Conservation (phyloP, 2,888 invertebrate species). For the Odontomyia ornata region DNA sequence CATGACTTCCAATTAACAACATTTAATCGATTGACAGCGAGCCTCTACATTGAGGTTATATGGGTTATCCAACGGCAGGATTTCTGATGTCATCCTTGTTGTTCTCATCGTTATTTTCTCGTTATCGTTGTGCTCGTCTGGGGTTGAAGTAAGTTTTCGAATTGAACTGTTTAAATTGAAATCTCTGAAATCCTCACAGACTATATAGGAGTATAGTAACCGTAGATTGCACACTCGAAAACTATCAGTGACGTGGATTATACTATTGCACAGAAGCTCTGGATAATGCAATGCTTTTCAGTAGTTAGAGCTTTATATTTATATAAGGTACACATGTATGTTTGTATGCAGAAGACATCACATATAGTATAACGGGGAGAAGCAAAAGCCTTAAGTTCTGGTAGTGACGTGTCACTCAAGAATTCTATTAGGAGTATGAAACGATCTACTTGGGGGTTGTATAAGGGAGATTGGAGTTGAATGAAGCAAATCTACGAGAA, state of each 20-base stretch:
- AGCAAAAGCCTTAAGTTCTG: not conserved
- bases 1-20: not conserved
- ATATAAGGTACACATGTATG: not conserved
- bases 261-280: not conserved
- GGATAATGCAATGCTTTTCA: not conserved
- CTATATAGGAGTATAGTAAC: not conserved
- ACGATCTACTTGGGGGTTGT: not conserved
- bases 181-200: not conserved
- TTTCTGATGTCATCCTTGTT: not conserved
- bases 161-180: not conserved
- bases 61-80: not conserved
- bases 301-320: not conserved
- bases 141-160: not conserved
- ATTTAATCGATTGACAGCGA: not conserved
- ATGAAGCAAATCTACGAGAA: too few species aligned
- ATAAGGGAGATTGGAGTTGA: not conserved
- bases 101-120: not conserved
- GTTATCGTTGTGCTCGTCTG: not conserved
- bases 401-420: not conserved
- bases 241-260: not conserved
- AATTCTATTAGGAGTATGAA: not conserved
- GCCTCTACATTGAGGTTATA: not conserved
- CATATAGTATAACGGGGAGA: not conserved
- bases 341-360: not conserved
- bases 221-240: slow-evolving; percentile 6